Evolutionary conservation across 2,888 invertebrate species (phyloP), one percentile per base, ranked within the genome.

Genomic region (Drosophila limbata): DNA sequence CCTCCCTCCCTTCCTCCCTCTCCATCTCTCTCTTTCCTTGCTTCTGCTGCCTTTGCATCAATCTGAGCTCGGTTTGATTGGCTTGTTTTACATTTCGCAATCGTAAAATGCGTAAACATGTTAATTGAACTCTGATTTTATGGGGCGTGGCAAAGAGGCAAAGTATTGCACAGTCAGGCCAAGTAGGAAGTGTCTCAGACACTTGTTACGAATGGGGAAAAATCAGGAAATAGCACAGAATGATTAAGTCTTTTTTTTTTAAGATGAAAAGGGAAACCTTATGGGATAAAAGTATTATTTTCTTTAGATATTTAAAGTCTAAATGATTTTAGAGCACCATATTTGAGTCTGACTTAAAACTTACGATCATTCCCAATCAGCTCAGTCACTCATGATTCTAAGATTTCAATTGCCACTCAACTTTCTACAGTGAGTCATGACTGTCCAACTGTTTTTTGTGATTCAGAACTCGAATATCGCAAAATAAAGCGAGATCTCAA

Each of bases 31-130:
- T n/a, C 31, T 37, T 1, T 9, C 28, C 4, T 13, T 42, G 21
- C 42, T 17, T 31, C 19, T 15, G 10, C 40, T 37, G 51, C 39
- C 48, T 37, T 53, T 66, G 66, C 74, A 53, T 61, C 66, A 62
- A 53, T 65, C 72, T 55, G 64, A 68, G 62, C 56, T 61, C n/a
- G 33, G 21, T 42, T 61, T 47, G 35, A 69, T 77, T 67, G 25
- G 66, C 69, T 75, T 73, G 81, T 61, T 79, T 86, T 71, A 55
- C 85, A 76, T 77, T 79, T 81, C 53, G 40, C 45, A 40, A 35
- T 72, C 87, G 51, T 83, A 84, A 83, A 83, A 68, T 79, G 67
- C 50, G 69, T 65, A 64, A 81, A 84, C 84, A 84, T 79, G 81
- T 84, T 86, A 86, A 83, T 83, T 83, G 87, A 81, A 51, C 57